phyloP scores from a whole-genome alignment of 2,888 invertebrate genomes.

The Chesias legatella region DNA sequence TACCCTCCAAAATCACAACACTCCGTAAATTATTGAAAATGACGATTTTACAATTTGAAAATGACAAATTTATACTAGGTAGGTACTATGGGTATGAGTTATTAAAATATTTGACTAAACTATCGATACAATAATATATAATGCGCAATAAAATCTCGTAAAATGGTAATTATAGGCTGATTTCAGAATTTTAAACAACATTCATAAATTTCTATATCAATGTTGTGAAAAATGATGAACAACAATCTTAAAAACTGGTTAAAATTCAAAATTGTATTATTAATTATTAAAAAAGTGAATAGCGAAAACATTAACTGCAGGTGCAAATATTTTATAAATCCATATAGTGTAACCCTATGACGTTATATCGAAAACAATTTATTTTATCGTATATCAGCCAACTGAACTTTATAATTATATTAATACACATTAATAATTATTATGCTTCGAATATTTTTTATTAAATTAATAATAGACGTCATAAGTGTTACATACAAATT shows the following conservation, averaged over 20 bases:
- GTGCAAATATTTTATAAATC: conserved; percentile 44
- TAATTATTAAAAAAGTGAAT: conserved; percentile 53
- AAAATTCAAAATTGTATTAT: conserved; percentile 54
- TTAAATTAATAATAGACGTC: no score
- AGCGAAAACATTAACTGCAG: conserved; percentile 55
- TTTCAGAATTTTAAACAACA: conserved; percentile 36
- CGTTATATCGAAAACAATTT: no score
- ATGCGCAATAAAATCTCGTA: conserved; percentile 69
- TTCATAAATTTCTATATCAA: conserved; percentile 25
- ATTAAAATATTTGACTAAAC: conserved; percentile 60
- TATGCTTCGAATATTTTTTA: no score
- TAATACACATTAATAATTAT: no score
- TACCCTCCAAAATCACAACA: conserved; percentile 34
- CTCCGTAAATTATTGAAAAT: conserved; percentile 51
- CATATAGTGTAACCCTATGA: conserved; percentile 21
- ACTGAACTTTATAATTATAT: not conserved
- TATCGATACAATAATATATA: conserved; percentile 56
- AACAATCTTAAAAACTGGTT: conserved; percentile 48
- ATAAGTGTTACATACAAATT: not conserved
- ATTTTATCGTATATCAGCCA: no score
- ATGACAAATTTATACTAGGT: conserved; percentile 68
- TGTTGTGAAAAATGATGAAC: conserved; percentile 35
- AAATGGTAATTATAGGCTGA: conserved; percentile 31
- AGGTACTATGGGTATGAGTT: conserved; percentile 56
- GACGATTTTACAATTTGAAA: conserved; percentile 58